Evolutionary conservation across 2,113 vertebrate species (phyloP).

Genomic region (Corapipo altera): DNA sequence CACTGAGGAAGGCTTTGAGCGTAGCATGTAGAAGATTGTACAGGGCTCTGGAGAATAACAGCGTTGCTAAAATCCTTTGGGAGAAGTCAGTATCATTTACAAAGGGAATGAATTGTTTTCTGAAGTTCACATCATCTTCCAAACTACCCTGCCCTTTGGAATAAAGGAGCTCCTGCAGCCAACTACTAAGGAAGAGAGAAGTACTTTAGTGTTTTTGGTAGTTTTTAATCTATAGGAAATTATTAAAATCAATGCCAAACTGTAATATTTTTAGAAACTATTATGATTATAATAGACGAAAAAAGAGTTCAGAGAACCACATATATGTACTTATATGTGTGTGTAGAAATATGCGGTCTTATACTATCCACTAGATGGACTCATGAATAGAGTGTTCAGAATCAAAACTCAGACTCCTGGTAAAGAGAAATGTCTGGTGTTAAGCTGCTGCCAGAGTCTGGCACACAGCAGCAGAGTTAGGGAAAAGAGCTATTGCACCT

Average conservation of each 20-base stretch:
- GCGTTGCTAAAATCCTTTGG: background rate
- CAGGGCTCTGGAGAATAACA: background rate
- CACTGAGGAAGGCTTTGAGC: background rate
- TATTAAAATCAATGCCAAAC: background rate
- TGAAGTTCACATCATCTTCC: background rate
- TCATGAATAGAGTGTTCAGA: conserved; percentile 3
- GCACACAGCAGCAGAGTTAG: background rate
- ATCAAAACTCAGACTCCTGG: background rate
- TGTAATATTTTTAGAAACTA: background rate
- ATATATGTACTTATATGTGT: accelerated
- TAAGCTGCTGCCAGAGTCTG: background rate
- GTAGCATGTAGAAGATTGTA: background rate
- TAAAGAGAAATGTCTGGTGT: background rate
- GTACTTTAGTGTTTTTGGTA: background rate
- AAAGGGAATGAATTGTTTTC: background rate
- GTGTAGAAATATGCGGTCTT: background rate
- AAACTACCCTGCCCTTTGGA: background rate
- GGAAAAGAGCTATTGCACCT: background rate
- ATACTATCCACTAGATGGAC: conserved; percentile 52
- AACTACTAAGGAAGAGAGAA: background rate
- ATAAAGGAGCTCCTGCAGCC: background rate
- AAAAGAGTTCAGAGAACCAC: background rate
- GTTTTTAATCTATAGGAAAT: background rate
- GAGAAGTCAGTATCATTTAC: background rate
- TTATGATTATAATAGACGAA: background rate